Base-by-base conservation (phyloP, 2,888 invertebrate species). In the Caenorhabditis sp. region DNA sequence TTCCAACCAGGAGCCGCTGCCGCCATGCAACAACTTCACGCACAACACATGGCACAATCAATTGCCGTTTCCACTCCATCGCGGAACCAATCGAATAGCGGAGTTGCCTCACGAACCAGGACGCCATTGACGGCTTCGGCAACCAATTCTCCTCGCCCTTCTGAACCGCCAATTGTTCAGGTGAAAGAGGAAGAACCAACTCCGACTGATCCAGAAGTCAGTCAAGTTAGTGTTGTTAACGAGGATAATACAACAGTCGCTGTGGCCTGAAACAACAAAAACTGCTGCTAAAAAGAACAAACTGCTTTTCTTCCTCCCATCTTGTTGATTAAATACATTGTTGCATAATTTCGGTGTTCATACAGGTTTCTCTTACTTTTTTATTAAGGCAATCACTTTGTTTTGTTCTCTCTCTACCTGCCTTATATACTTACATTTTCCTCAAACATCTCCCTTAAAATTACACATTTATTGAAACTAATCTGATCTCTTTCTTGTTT, bases 231-330 rank as follows among this genome's bases (percentile, higher is more conserved):
- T 12, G n/a, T 23, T 19, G 58, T 58, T 1, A 27, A 24, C 23
- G 74, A 74, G 21, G 78, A 79, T 49, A 76, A 75, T 59, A 26
- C 72, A 50, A 72, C 75, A 10, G 75, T 79, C 1, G 76, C 79
- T 14, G 79, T 79, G 2, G 76, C 77, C 1, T 79, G 59, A 23
- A 55, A 26, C n/a, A n/a, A n/a, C n/a, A n/a, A n/a, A n/a, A n/a
- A n/a, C n/a, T n/a, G n/a, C n/a, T n/a, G n/a, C n/a, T n/a, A n/a
- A n/a, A n/a, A n/a, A n/a, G n/a, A n/a, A n/a, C n/a, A n/a, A n/a
- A n/a, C n/a, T n/a, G n/a, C n/a, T n/a, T n/a, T 21, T 53, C 4
- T 23, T 26, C 24, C 23, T 23, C 24, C 10, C 58, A 8, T 31
- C 10, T 24, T 24, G 24, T 27, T 31, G 36, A 57, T n/a, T 23